Conservation (phyloP, 2,888 invertebrate species). For the Serrognathus titanus region DNA sequence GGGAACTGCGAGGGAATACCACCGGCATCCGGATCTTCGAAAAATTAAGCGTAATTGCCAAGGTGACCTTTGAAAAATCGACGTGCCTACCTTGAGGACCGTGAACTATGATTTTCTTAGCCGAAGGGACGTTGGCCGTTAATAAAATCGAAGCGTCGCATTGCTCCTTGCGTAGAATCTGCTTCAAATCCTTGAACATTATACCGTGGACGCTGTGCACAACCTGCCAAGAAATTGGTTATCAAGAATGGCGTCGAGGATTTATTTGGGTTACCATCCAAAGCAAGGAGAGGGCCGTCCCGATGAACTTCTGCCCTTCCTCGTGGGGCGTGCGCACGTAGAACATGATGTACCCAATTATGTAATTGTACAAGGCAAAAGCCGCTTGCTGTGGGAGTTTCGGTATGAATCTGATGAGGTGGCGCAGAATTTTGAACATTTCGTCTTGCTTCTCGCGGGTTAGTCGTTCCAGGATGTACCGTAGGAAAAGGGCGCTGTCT, state of each 20-base stretch:
- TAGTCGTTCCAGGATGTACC: conserved; percentile 92
- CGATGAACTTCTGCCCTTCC: conserved; percentile 90
- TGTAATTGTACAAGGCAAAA: conserved; percentile 96
- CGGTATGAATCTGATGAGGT: conserved; percentile 89
- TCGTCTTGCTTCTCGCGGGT: conserved; percentile 92
- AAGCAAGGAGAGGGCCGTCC: conserved; percentile 88
- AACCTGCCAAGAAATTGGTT: conserved; percentile 57
- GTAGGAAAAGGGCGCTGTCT: conserved; percentile 92
- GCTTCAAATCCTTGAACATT: conserved; percentile 99
- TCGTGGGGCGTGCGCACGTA: conserved; percentile 96
- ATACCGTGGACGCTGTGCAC: conserved; percentile 98
- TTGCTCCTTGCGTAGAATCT: conserved; percentile 96
- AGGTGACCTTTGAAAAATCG: not conserved
- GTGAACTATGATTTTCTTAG: conserved; percentile 97
- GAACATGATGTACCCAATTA: conserved; percentile 99
- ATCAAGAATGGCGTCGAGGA: not conserved
- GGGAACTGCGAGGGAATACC: conserved; percentile 98
- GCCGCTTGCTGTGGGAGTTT: conserved; percentile 95
- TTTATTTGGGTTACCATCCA: conserved; percentile 75
- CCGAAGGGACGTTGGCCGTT: conserved; percentile 98
- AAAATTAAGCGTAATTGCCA: not conserved
- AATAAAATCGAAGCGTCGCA: conserved; percentile 97
- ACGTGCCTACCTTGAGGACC: conserved; percentile 67
- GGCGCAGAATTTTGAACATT: conserved; percentile 89
- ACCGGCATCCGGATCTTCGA: conserved; percentile 75